Conservation (phyloP, 2,888 invertebrate species). For the Drosophila yooni region DNA sequence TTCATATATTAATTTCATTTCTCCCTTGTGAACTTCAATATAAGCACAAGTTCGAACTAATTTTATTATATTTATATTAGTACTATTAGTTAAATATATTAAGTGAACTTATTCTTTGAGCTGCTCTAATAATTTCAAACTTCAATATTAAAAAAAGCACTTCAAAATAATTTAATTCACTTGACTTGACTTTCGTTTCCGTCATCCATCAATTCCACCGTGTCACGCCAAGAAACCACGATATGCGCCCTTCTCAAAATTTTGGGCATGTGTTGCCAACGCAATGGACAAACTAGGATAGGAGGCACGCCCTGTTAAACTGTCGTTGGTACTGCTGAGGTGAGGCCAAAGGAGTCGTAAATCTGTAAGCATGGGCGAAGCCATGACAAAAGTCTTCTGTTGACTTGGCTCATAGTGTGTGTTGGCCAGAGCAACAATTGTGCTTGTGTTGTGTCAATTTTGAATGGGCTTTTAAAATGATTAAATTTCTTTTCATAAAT, state of each 20-base stretch:
- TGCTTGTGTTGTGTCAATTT: slow-evolving; percentile 62
- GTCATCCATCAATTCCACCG: neutral
- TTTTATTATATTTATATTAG: neutral
- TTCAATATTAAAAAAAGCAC: neutral
- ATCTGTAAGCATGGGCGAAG: neutral
- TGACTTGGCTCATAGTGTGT: slow-evolving; percentile 12
- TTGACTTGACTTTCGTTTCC: neutral
- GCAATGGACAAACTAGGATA: neutral
- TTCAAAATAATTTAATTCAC: neutral
- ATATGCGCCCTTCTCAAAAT: neutral
- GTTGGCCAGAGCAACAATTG: slow-evolving; percentile 48
- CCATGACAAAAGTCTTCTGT: slow-evolving; percentile 5
- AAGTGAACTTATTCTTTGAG: neutral
- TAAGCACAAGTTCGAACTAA: neutral
- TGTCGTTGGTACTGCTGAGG: neutral
- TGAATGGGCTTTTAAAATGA: slow-evolving; percentile 74
- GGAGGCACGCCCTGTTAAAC: neutral
- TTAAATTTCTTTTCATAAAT: slow-evolving; percentile 72
- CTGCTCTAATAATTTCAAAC: neutral
- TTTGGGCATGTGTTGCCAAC: slow-evolving; percentile 9
- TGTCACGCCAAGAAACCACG: neutral
- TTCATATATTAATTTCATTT: neutral
- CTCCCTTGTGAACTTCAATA: neutral
- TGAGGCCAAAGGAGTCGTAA: slow-evolving; percentile 9
- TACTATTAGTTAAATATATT: neutral